These are phyloP conservation scores for Monomorium pharaonis DNA, from an alignment of 1,140 invertebrate species.

Conservation along the genomic window DNA sequence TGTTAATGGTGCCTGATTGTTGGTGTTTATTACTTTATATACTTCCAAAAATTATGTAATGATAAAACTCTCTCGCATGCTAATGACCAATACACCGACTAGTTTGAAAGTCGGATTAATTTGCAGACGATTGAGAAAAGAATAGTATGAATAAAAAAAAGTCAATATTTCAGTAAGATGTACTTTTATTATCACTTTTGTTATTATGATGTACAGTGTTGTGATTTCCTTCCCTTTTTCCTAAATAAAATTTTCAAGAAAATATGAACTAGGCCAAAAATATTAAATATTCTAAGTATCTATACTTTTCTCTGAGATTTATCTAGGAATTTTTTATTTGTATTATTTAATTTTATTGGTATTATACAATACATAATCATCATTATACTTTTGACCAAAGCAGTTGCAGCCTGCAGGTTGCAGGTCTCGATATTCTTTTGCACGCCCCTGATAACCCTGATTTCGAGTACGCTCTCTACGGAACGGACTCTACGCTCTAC, in stretches of 20 bases:
- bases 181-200: background rate
- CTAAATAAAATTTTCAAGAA: background rate
- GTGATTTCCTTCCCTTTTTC: background rate
- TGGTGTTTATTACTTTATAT: constrained; percentile 36
- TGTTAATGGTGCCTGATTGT: constrained; percentile 31
- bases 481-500: too few relatives aligned
- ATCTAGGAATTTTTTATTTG: too few relatives aligned
- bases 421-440: too few relatives aligned
- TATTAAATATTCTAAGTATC: background rate
- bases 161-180: constrained; percentile 41
- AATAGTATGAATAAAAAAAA: constrained; percentile 4
- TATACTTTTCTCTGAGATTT: too few relatives aligned
- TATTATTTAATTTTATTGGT: too few relatives aligned
- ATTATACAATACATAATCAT: too few relatives aligned
- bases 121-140: constrained; percentile 7
- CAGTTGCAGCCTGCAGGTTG: too few relatives aligned
- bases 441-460: too few relatives aligned
- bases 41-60: constrained; percentile 34
- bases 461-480: too few relatives aligned
- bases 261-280: background rate
- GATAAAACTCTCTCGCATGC: constrained; percentile 10
- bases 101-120: background rate
- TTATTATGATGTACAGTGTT: background rate
- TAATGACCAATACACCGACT: constrained; percentile 23
- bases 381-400: too few relatives aligned